Percentiles rank a stretch among this genome's conserved stretches.
Evolutionary conservation across 2,888 invertebrate species (phyloP).

Genomic region (Bruchidius siliquastri): DNA sequence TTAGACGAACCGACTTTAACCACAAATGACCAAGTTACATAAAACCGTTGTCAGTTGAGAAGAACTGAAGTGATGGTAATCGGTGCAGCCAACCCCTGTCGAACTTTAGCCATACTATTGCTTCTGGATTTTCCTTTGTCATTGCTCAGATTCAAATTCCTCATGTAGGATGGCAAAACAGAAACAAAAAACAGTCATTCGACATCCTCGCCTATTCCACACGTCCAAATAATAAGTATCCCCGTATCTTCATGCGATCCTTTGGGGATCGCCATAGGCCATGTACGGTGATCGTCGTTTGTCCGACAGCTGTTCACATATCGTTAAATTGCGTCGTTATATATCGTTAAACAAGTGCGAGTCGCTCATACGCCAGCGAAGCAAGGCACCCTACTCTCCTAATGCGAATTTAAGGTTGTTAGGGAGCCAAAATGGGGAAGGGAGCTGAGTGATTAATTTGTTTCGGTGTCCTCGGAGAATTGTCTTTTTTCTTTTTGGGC

Average conservation of each 20-base stretch:
- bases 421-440: background rate
- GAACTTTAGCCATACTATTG: no score
- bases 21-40: no score
- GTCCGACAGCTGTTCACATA: conserved; percentile 51
- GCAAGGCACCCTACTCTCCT: background rate
- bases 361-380: conserved; percentile 1
- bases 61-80: no score
- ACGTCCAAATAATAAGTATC: background rate
- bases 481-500: background rate
- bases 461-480: background rate
- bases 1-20: no score
- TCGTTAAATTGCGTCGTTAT: conserved; percentile 50
- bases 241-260: conserved; percentile 6
- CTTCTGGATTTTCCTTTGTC: no score
- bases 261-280: conserved; percentile 34
- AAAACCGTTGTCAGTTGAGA: no score
- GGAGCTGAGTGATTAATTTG: background rate
- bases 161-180: background rate
- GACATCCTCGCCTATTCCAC: background rate
- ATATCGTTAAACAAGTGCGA: conserved; percentile 20
- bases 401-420: background rate
- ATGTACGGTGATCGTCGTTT: conserved; percentile 43
- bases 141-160: no score
- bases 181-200: background rate
- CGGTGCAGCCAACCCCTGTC: no score